A percentile compares a stretch with the other conserved stretches of the same genome.
Evolutionary conservation across 2,113 vertebrate genomes (phyloP).

Genomic region (Climacteris rufus): DNA sequence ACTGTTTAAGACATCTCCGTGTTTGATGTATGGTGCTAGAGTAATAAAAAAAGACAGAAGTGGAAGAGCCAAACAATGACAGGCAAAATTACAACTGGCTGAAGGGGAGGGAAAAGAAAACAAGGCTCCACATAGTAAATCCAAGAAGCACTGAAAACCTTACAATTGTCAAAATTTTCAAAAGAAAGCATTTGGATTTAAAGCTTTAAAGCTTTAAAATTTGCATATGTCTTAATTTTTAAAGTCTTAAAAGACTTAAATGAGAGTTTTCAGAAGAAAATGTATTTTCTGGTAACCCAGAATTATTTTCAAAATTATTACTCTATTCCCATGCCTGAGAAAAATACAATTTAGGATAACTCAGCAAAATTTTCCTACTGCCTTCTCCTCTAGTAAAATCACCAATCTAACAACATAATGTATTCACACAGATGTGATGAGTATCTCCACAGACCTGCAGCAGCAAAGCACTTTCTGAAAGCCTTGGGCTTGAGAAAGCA

Average conservation of each 20-base stretch:
- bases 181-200: not conserved
- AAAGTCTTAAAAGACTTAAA: not conserved
- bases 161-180: not conserved
- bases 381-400: not conserved
- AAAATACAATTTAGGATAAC: not conserved
- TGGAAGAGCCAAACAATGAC: not conserved
- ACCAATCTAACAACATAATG: not conserved
- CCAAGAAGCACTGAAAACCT: not conserved
- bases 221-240: not conserved
- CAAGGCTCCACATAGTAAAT: not conserved
- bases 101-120: not conserved
- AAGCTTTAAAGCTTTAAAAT: not conserved
- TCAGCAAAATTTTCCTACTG: not conserved
- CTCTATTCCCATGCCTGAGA: not conserved
- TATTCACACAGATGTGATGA: not conserved
- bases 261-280: not conserved
- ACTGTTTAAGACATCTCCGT: not conserved
- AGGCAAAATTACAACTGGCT: not conserved
- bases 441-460: not conserved
- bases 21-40: not conserved
- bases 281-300: not conserved
- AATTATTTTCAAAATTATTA: not conserved
- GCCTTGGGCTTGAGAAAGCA: not conserved
- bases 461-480: not conserved
- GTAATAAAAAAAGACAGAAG: not conserved